Base-by-base conservation (phyloP, 2,797 vertebrate species). In the Hypotaenidia okinawae region DNA sequence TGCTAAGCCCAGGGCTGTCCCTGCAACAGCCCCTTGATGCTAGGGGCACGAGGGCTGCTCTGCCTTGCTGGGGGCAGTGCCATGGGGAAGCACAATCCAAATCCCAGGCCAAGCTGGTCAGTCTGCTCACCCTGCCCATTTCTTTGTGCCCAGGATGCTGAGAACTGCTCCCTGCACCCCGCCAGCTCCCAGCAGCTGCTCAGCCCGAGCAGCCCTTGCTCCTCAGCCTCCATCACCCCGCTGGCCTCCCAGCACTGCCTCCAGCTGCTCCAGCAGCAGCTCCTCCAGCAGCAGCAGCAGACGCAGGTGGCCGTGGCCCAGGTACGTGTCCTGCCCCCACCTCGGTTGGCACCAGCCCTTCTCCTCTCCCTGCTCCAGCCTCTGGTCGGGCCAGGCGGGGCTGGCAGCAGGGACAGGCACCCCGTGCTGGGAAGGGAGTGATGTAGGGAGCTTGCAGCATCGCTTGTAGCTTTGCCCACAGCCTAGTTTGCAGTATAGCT, bases 251-350 rank as follows among this genome's bases (percentile, higher is more conserved):
- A 98, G 85, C 98, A 98, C 90, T 98, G 98, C 95, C 97, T 99
- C 72, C 98, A 99, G 94, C 98, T 98, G 37, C 98, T 99, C 25
- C 98, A 99, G 96, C 98, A 99, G 93, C 98, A 99, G 97, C 97
- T 99, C 7, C 98, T 98, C 78, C 98, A 99, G 97, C 99, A 99
- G 63, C 98, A 99, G 97, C 98, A 98, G 88, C 98, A 99, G 97
- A 98, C 98, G 0, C 98, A 98, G 96, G 98, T 98, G 94, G 98
- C 98, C 1, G 98, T 98, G 18, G 98, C 98, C 24, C 98, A 98
- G 98, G 98, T 98, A 93, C 67, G 10, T 11, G 19, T 74, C 88
- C 73, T 66, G 75, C 58, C 69, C 17, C 49, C 49, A 47, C 47
- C 55, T 19, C 4, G 16, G 76, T 37, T 1, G 1, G 21, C 89